Percentiles rank a stretch among this genome's conserved stretches.
phyloP scores from a whole-genome alignment of 2,113 vertebrate species.

The Hipposideros armiger region DNA sequence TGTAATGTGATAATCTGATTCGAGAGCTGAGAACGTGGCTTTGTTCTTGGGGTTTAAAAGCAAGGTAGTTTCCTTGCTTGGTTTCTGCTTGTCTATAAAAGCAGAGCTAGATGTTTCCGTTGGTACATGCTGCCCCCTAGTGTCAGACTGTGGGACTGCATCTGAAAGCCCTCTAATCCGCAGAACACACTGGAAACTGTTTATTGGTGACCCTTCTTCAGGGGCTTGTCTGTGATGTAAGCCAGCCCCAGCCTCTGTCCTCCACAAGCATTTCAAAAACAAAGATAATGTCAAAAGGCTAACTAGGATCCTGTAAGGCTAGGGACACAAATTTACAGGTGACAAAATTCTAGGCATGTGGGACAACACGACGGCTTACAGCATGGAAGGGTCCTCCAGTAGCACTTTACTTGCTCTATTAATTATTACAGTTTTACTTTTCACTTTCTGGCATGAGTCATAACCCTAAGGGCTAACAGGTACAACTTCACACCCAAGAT shows the following conservation, averaged over 20 bases:
- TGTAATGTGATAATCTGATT: not conserved
- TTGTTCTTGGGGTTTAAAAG: not conserved
- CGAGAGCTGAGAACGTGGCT: not conserved
- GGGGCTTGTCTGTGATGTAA: not conserved
- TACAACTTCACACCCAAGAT: not conserved
- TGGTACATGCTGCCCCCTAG: conserved; percentile 58
- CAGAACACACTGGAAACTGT: not conserved
- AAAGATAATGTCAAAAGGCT: not conserved
- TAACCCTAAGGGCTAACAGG: not conserved
- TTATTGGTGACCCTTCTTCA: not conserved
- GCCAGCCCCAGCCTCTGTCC: not conserved
- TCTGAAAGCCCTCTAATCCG: not conserved
- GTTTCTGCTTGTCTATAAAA: not conserved
- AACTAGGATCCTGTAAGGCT: not conserved
- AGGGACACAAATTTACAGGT: not conserved
- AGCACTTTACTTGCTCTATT: not conserved
- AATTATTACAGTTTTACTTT: not conserved
- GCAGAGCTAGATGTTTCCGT: not conserved
- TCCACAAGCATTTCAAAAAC: not conserved
- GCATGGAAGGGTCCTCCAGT: not conserved
- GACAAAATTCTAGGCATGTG: not conserved
- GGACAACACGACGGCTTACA: not conserved
- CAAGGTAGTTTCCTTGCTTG: not conserved
- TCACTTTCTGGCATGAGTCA: not conserved
- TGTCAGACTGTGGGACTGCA: not conserved